phyloP scores from a whole-genome alignment of 2,888 invertebrate species.

The Harpagoxenus sublaevis region DNA sequence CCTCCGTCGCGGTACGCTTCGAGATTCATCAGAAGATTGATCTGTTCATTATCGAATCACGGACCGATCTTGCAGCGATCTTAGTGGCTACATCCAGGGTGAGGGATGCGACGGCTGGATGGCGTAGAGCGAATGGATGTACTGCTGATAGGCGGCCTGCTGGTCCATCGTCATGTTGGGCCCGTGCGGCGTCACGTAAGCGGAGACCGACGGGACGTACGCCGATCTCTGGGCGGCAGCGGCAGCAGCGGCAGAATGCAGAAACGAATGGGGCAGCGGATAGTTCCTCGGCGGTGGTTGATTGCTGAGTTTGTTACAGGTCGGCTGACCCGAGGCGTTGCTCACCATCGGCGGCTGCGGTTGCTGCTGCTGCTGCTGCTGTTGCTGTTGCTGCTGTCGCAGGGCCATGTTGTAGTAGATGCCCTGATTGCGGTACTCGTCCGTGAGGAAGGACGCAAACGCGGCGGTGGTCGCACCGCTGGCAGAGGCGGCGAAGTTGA shows the following conservation, averaged over 20 bases:
- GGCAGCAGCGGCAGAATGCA: slow-evolving; percentile 81
- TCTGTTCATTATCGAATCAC: slow-evolving; percentile 32
- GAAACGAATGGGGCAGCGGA: slow-evolving; percentile 82
- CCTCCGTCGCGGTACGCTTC: not conserved
- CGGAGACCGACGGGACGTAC: slow-evolving; percentile 83
- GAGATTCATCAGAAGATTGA: not conserved
- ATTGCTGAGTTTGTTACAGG: slow-evolving; percentile 82
- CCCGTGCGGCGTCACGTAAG: slow-evolving; percentile 84
- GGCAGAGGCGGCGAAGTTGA: slow-evolving; percentile 93
- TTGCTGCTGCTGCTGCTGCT: slow-evolving; percentile 78
- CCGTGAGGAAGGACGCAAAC: slow-evolving; percentile 77
- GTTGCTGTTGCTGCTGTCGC: slow-evolving; percentile 79
- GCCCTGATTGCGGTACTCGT: slow-evolving; percentile 84
- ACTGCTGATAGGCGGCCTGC: slow-evolving; percentile 84
- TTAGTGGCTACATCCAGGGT: slow-evolving; percentile 84
- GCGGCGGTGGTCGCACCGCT: slow-evolving; percentile 76
- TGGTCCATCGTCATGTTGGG: slow-evolving; percentile 84
- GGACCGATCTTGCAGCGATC: slow-evolving; percentile 62
- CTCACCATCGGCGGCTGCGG: slow-evolving; percentile 74
- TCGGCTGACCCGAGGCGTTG: slow-evolving; percentile 71
- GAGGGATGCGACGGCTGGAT: slow-evolving; percentile 83
- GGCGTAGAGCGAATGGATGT: slow-evolving; percentile 84
- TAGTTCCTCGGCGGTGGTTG: slow-evolving; percentile 80
- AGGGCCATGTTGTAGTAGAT: slow-evolving; percentile 84
- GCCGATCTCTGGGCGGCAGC: slow-evolving; percentile 81